Evolutionary conservation across 2,888 invertebrate genomes (phyloP), one percentile per base, ranked within the genome.

Genomic region (Lycophotia porphyrea): DNA sequence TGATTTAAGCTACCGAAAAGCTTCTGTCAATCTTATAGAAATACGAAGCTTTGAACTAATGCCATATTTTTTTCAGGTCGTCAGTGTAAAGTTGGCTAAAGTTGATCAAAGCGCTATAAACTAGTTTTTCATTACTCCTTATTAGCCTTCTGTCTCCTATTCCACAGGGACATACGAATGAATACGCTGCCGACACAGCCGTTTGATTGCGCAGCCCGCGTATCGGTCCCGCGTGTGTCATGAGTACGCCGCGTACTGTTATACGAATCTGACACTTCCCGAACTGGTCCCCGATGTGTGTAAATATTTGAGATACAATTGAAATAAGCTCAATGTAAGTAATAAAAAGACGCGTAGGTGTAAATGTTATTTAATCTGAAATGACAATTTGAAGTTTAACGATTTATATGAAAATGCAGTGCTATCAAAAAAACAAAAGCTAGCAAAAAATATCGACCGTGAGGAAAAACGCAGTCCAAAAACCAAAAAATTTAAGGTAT

Each of bases 151-250:
- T 79, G 80, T 4, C 11, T 24, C 21, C 1, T 44, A n/a, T 49
- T 58, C 34, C 36, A 61, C 47, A 52, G 36, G 1, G 18, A 39
- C 2, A 36, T 36, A 24, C 24, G 24, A n/a, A 21, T 27, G 18
- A 61, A 42, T 52, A 31, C 55, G n/a, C 63, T 27, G 13, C 31
- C 60, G 42, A 60, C 34, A 24, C 61, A 24, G 55, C 36, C 77
- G 42, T 66, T 82, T 72, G 61, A 72, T 72, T 77, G 68, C 55
- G 39, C 42, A 47, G 27, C 61, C n/a, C 34, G 71, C 67, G 77
- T 82, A 80, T 81, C 36, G 64, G 63, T 76, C 77, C 60, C 77
- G n/a, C 58, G 64, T 39, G 82, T 68, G 5, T 60, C 64, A 49
- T 71, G 64, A 49, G n/a, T 61, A 70, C 58, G 47, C 49, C 15